Evolutionary conservation across 2,888 invertebrate genomes (phyloP).

Genomic region (Pogonocherus hispidulus): DNA sequence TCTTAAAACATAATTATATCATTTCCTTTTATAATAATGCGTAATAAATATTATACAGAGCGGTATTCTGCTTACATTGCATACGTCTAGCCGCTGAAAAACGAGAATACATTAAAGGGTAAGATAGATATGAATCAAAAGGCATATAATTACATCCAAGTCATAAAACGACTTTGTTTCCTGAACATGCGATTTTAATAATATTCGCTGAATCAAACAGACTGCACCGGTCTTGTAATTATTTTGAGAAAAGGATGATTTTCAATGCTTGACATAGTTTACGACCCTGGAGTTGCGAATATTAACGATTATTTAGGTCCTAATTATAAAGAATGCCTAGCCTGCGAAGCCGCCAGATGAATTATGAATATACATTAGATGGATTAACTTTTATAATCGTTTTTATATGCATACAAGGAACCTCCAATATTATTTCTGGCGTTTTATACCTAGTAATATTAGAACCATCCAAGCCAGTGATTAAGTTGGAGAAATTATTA

Average conservation of each 20-base stretch:
- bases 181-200: slow-evolving; percentile 30
- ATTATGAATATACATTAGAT: background rate
- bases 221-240: slow-evolving; percentile 16
- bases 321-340: background rate
- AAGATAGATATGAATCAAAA: slow-evolving; percentile 15
- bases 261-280: slow-evolving; percentile 28
- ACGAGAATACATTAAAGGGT: slow-evolving; percentile 11
- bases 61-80: background rate
- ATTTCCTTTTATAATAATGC: background rate
- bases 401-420: background rate
- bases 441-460: too few relatives aligned
- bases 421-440: background rate
- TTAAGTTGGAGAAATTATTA: too few relatives aligned
- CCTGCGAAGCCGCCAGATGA: background rate
- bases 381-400: background rate
- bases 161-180: slow-evolving; percentile 32
- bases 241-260: slow-evolving; percentile 19
- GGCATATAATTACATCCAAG: slow-evolving; percentile 31
- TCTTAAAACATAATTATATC: background rate
- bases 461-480: too few relatives aligned
- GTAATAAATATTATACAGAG: background rate
- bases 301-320: slow-evolving; percentile 1
- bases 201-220: slow-evolving; percentile 1
- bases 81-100: background rate
- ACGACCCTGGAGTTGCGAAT: background rate